These are phyloP conservation scores for Seladonia tumulorum DNA, from an alignment of 2,888 invertebrate species.

Conservation along the genomic window DNA sequence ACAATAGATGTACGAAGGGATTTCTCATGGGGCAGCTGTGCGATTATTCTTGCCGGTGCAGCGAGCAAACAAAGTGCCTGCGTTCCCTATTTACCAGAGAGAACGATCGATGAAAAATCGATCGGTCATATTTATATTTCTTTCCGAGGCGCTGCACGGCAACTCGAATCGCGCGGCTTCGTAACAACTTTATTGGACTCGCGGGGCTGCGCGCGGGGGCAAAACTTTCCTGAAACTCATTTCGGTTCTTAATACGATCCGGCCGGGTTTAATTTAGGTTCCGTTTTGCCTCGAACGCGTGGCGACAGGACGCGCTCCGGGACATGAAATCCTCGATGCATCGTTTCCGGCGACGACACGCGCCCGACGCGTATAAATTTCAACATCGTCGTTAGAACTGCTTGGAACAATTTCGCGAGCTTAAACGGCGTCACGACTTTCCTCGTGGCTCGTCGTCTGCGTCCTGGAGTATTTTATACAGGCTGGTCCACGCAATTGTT, in stretches of 20 bases:
- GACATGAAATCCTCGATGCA: neutral
- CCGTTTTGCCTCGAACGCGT: neutral
- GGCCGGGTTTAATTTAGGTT: slow-evolving; percentile 17
- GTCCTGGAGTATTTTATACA: no score
- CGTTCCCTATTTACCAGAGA: neutral
- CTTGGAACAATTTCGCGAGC: slow-evolving; percentile 25
- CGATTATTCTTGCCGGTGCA: slow-evolving; percentile 1
- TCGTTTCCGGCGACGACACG: slow-evolving; percentile 9
- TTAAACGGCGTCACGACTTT: slow-evolving; percentile 17
- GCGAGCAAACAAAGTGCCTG: neutral
- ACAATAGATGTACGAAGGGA: neutral
- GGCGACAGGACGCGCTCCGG: neutral
- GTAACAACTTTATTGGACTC: slow-evolving; percentile 1
- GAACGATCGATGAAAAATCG: neutral
- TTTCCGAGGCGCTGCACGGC: neutral
- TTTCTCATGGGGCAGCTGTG: neutral
- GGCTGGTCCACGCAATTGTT: no score
- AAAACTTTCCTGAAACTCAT: neutral
- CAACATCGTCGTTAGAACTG: slow-evolving; percentile 12
- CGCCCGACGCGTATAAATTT: slow-evolving; percentile 13
- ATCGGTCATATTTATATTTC: neutral
- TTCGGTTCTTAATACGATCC: slow-evolving; percentile 14
- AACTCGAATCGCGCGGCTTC: neutral
- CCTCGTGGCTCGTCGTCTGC: neutral
- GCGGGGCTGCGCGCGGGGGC: neutral